Evolutionary conservation across 2,113 vertebrate genomes (phyloP).

Genomic region (Reinhardtius hippoglossoides): DNA sequence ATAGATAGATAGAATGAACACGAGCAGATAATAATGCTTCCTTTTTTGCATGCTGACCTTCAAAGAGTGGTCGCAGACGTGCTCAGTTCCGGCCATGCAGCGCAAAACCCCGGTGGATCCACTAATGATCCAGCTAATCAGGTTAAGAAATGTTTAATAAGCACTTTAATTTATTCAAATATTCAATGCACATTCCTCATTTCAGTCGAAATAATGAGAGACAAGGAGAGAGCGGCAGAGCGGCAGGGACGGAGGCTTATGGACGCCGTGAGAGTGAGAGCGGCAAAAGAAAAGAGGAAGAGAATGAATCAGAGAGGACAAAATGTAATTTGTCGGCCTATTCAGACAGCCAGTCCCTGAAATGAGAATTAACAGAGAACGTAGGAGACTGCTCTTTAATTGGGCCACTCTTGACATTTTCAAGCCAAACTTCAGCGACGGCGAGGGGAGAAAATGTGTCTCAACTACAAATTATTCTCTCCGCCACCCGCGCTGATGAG

Average conservation of each 20-base stretch:
- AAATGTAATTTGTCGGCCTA: constrained; percentile 80
- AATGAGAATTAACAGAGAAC: constrained; percentile 73
- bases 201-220: constrained; percentile 79
- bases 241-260: constrained; percentile 6
- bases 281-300: constrained; percentile 53
- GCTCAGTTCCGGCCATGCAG: constrained; percentile 38
- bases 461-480: constrained; percentile 70
- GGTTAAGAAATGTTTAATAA: constrained; percentile 71
- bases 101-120: constrained; percentile 54
- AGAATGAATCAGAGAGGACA: constrained; percentile 75
- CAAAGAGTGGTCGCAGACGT: constrained; percentile 52
- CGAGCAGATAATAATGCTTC: neutral
- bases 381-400: constrained; percentile 76
- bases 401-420: constrained; percentile 79
- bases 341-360: constrained; percentile 74
- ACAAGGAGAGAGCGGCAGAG: constrained; percentile 56
- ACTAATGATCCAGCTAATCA: constrained; percentile 75
- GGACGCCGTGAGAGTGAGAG: constrained; percentile 35
- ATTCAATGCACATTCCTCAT: constrained; percentile 73
- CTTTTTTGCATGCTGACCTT: constrained; percentile 63
- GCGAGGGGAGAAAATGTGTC: constrained; percentile 65
- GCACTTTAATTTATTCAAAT: constrained; percentile 75
- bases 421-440: constrained; percentile 65
- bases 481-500: constrained; percentile 38
- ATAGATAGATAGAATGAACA: constrained; percentile 31